These are phyloP conservation scores for Paramuricea clavata DNA, from an alignment of 92 coral and sea anemone genomes.

Conservation along the genomic window DNA sequence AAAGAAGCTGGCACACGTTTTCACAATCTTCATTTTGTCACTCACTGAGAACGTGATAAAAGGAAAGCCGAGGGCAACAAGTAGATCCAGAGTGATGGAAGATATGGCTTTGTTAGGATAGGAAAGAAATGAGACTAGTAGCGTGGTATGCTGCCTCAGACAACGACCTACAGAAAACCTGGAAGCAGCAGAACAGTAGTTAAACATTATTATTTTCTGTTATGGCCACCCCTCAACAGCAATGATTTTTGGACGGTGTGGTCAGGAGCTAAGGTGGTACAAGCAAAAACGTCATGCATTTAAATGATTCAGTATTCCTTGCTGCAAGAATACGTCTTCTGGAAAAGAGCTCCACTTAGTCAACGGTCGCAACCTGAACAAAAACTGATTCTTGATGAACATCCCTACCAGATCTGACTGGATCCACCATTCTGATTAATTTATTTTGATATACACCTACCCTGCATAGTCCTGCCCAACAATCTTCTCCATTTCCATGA, in stretches of 20 bases:
- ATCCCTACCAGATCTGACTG: too few relatives aligned
- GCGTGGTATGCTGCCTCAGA: slow-evolving; percentile 51
- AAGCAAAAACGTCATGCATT: too few relatives aligned
- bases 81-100: slow-evolving; percentile 47
- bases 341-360: too few relatives aligned
- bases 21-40: slow-evolving; percentile 51
- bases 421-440: too few relatives aligned
- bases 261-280: too few relatives aligned
- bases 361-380: too few relatives aligned
- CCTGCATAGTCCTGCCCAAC: slow-evolving; percentile 32
- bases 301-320: too few relatives aligned
- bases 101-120: slow-evolving; percentile 54
- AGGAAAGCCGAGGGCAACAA: slow-evolving; percentile 55
- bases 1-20: slow-evolving; percentile 63
- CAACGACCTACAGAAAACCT: slow-evolving; percentile 59
- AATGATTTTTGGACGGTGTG: too few relatives aligned
- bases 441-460: neutral
- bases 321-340: too few relatives aligned
- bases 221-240: too few relatives aligned
- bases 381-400: too few relatives aligned
- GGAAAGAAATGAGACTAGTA: slow-evolving; percentile 48
- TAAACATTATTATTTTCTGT: neutral
- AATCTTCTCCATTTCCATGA: slow-evolving; percentile 29
- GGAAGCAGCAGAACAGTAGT: neutral
- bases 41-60: slow-evolving; percentile 50